These are phyloP conservation scores for Tretioscincus oriximinensis DNA, from an alignment of 2,113 vertebrate genomes.

Conservation along the genomic window DNA sequence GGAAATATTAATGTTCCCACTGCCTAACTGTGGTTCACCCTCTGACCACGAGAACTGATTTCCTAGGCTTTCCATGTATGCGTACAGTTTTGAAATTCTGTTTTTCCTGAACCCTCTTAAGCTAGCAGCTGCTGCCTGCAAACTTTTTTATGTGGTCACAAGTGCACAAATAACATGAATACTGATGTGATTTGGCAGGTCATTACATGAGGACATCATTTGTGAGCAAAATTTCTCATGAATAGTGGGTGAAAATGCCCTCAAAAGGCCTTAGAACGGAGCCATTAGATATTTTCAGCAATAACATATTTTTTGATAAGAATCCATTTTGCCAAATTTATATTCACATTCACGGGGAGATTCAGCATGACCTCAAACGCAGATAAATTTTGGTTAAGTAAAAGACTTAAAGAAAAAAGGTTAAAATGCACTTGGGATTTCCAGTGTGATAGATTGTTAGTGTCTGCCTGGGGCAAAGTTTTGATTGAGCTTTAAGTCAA, in stretches of 20 bases:
- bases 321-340: background rate
- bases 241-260: background rate
- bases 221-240: background rate
- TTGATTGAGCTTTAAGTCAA: background rate
- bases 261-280: background rate
- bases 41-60: background rate
- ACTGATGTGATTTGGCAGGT: background rate
- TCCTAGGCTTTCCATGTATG: accelerated
- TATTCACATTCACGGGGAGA: background rate
- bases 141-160: background rate
- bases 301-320: background rate
- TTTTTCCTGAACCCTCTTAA: background rate
- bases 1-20: background rate
- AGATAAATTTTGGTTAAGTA: background rate
- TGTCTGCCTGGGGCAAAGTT: background rate
- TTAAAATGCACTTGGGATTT: background rate
- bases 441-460: background rate
- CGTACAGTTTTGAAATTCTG: background rate
- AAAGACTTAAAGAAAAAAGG: background rate
- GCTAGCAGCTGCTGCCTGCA: background rate
- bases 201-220: slow-evolving; percentile 11
- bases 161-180: background rate
- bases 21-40: background rate
- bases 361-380: background rate
- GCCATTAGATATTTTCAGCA: background rate